Conservation (phyloP, 2,113 vertebrate genomes). For the Amazona guildingii region DNA sequence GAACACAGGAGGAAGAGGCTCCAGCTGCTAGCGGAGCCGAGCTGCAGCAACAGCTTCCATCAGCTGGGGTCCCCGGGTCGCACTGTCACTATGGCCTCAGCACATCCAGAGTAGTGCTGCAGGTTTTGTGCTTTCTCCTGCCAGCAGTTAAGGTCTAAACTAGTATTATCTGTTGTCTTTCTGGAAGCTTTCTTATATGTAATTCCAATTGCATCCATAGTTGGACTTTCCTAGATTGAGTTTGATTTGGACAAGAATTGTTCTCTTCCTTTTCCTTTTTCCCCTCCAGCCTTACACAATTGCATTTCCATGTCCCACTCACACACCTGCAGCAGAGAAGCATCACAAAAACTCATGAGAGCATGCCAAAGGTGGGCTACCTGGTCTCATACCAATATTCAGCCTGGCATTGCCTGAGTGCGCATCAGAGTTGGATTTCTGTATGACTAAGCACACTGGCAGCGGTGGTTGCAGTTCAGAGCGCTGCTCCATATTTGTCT, state of each 20-base stretch:
- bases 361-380: background rate
- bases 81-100: rapidly evolving
- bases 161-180: background rate
- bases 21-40: background rate
- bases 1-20: background rate
- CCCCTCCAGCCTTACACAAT: background rate
- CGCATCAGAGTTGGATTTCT: background rate
- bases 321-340: background rate
- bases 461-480: background rate
- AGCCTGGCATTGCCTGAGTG: rapidly evolving
- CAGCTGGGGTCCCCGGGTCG: rapidly evolving
- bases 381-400: background rate
- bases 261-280: background rate
- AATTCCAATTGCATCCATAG: background rate
- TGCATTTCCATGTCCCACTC: background rate
- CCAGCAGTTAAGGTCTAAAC: background rate
- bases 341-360: background rate
- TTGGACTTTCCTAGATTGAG: background rate
- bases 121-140: background rate
- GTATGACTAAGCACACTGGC: background rate
- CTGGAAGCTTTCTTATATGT: background rate
- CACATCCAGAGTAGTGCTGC: background rate
- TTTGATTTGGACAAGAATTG: background rate
- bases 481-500: background rate
- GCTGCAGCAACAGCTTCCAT: background rate